Conservation (phyloP, 2,888 invertebrate genomes). For the Rhogogaster chlorosoma region DNA sequence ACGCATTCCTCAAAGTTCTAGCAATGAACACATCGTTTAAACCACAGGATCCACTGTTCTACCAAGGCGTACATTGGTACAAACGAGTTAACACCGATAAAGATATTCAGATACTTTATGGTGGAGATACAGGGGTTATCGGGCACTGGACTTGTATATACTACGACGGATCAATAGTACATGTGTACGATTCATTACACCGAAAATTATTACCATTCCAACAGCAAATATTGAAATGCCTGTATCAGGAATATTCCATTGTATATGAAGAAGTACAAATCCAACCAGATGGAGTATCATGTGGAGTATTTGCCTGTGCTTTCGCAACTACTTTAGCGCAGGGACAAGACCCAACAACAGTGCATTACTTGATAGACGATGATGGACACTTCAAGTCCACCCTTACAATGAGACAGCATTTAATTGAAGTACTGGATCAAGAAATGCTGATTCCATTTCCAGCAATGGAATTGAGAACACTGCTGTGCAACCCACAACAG, state of each 20-base stretch:
- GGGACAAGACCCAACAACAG: not conserved
- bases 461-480: not conserved
- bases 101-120: no score
- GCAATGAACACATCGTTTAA: no score
- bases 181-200: no score
- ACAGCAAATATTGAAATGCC: conserved; percentile 3
- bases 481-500: not conserved
- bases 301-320: no score
- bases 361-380: conserved; percentile 4
- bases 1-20: no score
- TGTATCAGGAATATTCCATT: not conserved
- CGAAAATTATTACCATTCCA: not conserved
- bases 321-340: not conserved
- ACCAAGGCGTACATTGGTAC: no score
- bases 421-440: not conserved
- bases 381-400: not conserved
- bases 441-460: conserved; percentile 5
- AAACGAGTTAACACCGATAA: no score
- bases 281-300: no score
- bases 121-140: no score
- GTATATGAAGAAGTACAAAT: not conserved
- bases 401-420: not conserved
- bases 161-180: no score
- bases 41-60: not conserved
- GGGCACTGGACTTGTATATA: no score